phyloP scores from a whole-genome alignment of 2,113 vertebrate species.

The Hemichromis elongatus region DNA sequence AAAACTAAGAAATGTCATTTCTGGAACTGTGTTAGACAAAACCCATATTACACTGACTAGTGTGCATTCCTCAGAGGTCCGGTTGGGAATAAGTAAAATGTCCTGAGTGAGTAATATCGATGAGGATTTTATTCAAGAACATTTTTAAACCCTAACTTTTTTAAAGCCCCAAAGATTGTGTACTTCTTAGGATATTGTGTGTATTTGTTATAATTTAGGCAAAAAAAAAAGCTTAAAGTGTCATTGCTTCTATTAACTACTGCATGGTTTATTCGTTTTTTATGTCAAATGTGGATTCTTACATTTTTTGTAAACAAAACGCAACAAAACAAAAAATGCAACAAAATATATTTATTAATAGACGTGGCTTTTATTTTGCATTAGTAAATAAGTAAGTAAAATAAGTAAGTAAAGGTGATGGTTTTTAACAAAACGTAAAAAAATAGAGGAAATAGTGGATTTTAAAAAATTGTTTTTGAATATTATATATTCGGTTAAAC shows the following conservation, averaged over 20 bases:
- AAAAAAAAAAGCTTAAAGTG: background rate
- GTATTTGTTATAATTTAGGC: background rate
- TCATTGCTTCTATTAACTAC: background rate
- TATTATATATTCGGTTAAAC: background rate
- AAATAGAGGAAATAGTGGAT: background rate
- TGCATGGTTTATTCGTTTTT: background rate
- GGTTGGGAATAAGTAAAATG: background rate
- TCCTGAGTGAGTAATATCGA: background rate
- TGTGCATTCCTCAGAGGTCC: background rate
- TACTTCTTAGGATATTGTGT: background rate
- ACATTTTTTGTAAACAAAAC: background rate
- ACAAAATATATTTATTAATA: background rate
- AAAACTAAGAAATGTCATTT: constrained; percentile 51
- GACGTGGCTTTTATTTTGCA: background rate
- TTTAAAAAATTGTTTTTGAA: background rate
- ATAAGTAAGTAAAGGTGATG: background rate
- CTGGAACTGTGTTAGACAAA: constrained; percentile 31
- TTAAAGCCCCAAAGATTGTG: background rate
- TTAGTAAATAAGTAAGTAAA: rapidly evolving
- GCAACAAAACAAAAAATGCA: background rate
- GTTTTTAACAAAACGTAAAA: background rate
- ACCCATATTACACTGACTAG: background rate
- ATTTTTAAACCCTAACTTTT: background rate
- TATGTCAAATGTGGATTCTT: background rate
- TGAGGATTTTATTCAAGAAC: background rate